Base-by-base conservation (phyloP, 2,888 invertebrate species). In the Craniophora ligustri region DNA sequence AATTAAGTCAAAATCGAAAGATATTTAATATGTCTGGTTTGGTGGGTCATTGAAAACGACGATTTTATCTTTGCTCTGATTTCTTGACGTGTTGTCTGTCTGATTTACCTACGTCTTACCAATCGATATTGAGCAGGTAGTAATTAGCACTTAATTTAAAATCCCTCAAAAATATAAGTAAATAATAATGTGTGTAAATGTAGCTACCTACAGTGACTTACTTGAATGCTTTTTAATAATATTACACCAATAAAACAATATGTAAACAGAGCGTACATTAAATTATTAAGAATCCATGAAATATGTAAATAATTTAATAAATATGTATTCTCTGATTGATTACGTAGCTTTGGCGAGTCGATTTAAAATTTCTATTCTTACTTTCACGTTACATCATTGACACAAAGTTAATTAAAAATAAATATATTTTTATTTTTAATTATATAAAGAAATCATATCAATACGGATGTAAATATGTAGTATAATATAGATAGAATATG, bases 11-110 rank as follows among this genome's bases (percentile, higher is more conserved):
- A 47, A 21, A 23, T 31, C 32, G 8, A 19, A 8, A 13, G 34
- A 54, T 40, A 36, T 44, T 31, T n/a, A n/a, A 32, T 35, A 42
- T 51, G n/a, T 30, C 60, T 46, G 18, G 47, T 36, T 64, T 41
- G 26, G 8, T 26, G 6, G 60, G 40, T 54, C 47, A 64, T 45
- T 59, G 66, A 41, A 47, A 65, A 47, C 34, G 28, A 32, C 53
- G 15, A 19, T 47, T 35, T 40, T 35, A 53, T 39, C 10, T 35
- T 44, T 44, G 46, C 39, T 42, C 38, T 8, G 11, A 53, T 65
- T 58, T 44, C 42, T 42, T 18, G 4, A 42, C 21, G 2, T n/a
- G 26, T 7, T 35, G 39, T 42, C 16, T 62, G 23, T 39, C 8
- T 39, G 42, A 53, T 23, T 41, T 14, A 0, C 10, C 3, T 23